Conservation (phyloP, 2,888 invertebrate species). For the Scrobipalpa costella region DNA sequence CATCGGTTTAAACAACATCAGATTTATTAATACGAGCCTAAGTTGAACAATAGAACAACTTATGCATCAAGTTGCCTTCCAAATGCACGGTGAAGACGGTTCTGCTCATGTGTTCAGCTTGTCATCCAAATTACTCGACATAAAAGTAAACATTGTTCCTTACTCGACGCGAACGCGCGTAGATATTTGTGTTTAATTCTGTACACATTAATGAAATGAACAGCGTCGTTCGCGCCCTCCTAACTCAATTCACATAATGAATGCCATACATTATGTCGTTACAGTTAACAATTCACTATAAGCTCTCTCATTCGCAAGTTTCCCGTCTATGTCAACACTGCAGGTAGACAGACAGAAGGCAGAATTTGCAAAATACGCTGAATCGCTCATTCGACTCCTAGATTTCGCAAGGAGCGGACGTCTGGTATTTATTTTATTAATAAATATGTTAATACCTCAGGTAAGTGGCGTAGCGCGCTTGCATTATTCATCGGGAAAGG, state of each 20-base stretch:
- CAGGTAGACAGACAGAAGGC: conserved; percentile 31
- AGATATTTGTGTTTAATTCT: conserved; percentile 68
- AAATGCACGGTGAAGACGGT: background rate
- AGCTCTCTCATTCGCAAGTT: conserved; percentile 61
- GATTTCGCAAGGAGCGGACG: conserved; percentile 58
- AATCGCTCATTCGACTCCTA: conserved; percentile 48
- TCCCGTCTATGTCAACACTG: conserved; percentile 65
- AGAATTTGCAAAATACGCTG: conserved; percentile 25
- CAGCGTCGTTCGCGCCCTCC: conserved; percentile 60
- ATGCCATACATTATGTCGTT: conserved; percentile 75
- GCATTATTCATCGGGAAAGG: conserved; percentile 77
- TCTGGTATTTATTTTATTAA: conserved; percentile 79
- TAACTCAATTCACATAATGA: conserved; percentile 78
- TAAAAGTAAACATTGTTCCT: conserved; percentile 29
- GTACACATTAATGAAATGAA: conserved; percentile 75
- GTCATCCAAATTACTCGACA: conserved; percentile 27
- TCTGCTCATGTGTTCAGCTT: background rate
- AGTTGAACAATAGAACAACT: no score
- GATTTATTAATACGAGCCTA: no score
- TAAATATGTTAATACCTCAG: conserved; percentile 79
- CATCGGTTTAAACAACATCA: no score
- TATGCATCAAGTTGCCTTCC: background rate
- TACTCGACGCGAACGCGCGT: conserved; percentile 15
- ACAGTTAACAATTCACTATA: conserved; percentile 68
- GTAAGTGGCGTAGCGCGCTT: conserved; percentile 70